Evolutionary conservation across 2,113 vertebrate species (phyloP), one percentile per base, ranked within the genome.

Genomic region (Nothocercus julius): DNA sequence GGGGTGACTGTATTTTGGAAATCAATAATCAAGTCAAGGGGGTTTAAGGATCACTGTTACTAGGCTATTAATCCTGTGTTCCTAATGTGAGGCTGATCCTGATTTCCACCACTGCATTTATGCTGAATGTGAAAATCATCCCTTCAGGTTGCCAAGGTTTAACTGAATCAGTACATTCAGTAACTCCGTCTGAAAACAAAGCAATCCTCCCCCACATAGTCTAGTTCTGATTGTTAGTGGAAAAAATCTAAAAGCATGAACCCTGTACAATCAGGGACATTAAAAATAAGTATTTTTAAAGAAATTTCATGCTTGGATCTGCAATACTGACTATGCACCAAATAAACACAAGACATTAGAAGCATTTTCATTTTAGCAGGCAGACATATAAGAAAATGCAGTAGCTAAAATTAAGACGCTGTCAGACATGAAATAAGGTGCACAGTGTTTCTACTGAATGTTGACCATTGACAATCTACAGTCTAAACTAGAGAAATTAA

Each of bases 1-100:
- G 20, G 38, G 8, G 51, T 64, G 64, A 80, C 75, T 92, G 32
- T 58, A 34, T 90, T 95, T 95, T 91, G 34, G 32, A 93, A 94
- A 93, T 89, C 90, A 91, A 62, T 83, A 95, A 63, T 49, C 63
- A 85, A 1, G 0, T 77, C 67, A 82, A 92, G 78, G 56, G 85
- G 56, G 85, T 47, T 85, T 83, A 70, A 56, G 51, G 79, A 56
- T 88, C 85, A 61, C 87, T 82, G 87, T 93, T 70, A 85, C 25
- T 36, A 81, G 38, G 32, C 32, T 92, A 82, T 70, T 94, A 89
- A 95, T 96, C 45, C 83, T 2, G 34, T 21, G 66, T 75, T 85
- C 40, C 45, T 83, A 75, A 63, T 68, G 38, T 24, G 36, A 89
- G n/a, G 47, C 38, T 89, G 51, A 92, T 90, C 64, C 32, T 82